phyloP scores from a whole-genome alignment of 1,140 invertebrate species.

The Homalodisca vitripennis region DNA sequence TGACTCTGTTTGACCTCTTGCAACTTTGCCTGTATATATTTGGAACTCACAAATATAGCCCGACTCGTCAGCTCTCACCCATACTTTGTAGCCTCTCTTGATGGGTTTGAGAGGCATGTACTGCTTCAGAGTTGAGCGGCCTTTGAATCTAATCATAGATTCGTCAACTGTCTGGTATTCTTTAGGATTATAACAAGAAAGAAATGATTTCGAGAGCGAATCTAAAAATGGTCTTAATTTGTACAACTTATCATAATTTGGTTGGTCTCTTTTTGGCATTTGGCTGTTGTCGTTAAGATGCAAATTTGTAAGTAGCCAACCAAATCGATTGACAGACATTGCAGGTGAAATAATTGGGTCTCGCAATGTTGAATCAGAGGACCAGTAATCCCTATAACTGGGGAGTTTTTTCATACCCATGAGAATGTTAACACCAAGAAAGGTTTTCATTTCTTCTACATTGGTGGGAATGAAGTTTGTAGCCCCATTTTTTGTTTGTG shows the following conservation, averaged over 20 bases:
- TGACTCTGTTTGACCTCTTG: neutral
- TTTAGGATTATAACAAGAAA: neutral
- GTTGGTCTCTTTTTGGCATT: neutral
- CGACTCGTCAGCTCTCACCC: conserved; percentile 39
- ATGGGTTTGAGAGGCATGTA: conserved; percentile 46
- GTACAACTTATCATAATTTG: neutral
- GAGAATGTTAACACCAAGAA: no score
- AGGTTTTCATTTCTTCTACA: no score
- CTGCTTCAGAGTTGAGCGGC: conserved; percentile 42
- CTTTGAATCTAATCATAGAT: conserved; percentile 39
- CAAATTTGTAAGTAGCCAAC: neutral
- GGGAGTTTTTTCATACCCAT: no score
- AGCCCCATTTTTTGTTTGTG: no score
- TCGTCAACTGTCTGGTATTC: conserved; percentile 21
- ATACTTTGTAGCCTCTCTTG: conserved; percentile 46
- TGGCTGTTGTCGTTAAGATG: neutral
- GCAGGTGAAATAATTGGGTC: neutral
- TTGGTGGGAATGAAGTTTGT: no score
- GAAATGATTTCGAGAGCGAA: neutral
- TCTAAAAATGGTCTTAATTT: neutral
- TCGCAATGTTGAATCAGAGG: neutral
- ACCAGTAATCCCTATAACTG: neutral
- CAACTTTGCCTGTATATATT: conserved; percentile 40
- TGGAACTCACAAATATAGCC: conserved; percentile 41
- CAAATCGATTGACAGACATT: neutral